Evolutionary conservation across 64 coral and sea anemone species (phyloP).

Genomic region (Porites lutea): DNA sequence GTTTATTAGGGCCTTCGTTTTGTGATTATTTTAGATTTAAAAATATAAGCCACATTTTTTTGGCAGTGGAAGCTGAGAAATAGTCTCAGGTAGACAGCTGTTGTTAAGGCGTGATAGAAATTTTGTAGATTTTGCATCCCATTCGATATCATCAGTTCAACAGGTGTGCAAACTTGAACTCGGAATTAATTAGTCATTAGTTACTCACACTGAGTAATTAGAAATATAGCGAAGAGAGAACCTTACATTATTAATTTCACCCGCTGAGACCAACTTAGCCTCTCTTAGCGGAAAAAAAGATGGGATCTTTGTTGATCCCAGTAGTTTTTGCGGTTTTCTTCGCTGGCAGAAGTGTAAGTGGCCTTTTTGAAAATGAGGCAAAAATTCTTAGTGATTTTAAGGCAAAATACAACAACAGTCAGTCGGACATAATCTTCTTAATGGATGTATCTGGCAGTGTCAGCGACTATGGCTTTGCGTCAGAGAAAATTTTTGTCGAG

Average conservation of each 20-base stretch:
- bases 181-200: not conserved
- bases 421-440: slow-evolving; percentile 92
- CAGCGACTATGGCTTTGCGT: slow-evolving; percentile 56
- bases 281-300: not conserved
- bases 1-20: too few relatives aligned
- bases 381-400: slow-evolving; percentile 84
- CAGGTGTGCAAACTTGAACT: slow-evolving; percentile 5
- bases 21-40: too few relatives aligned
- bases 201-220: not conserved
- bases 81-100: not conserved
- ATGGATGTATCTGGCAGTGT: slow-evolving; percentile 97
- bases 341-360: not conserved
- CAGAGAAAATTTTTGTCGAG: slow-evolving; percentile 93
- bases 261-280: not conserved
- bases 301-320: not conserved
- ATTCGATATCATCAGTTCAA: not conserved
- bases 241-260: not conserved
- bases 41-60: not conserved
- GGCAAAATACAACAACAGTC: slow-evolving; percentile 86
- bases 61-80: not conserved
- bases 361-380: slow-evolving; percentile 63
- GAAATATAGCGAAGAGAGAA: not conserved
- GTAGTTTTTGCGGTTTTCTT: not conserved
- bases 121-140: not conserved
- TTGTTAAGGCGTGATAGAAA: not conserved